Base-by-base conservation (phyloP, 2,888 invertebrate species). In the Diloba caeruleocephala region DNA sequence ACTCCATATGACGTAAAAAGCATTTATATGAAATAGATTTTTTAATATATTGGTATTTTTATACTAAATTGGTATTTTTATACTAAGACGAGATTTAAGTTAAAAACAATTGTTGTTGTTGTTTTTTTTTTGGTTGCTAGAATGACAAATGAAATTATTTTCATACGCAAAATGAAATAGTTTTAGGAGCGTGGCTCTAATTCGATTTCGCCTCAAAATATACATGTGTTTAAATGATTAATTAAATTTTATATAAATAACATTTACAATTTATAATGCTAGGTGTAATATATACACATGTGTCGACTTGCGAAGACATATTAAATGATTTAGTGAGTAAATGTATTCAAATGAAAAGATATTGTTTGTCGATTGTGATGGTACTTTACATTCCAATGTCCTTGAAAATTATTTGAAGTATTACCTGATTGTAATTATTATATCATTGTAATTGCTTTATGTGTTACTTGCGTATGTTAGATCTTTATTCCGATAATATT, bases 21-120 rank as follows among this genome's bases (percentile, higher is more conserved):
- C 17, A n/a, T 50, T 49, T 41, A 19, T 50, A 49, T 37, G 25
- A 42, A 49, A 43, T 39, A 56, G 41, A 54, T 58, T 60, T 59
- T 74, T 54, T 65, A 69, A 60, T 70, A 70, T 58, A 65, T 58
- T 57, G 51, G 62, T 65, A 62, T 71, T 71, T 69, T 71, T 71
- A 71, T 60, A 71, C n/a, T n/a, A n/a, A n/a, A n/a, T n/a, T n/a
- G n/a, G n/a, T n/a, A n/a, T n/a, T n/a, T n/a, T 71, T 71, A 71
- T 60, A 71, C 50, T 50, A 56, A 60, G 43, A 17, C 42, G 38
- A 51, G 26, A 26, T 50, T 54, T 49, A 58, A 55, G 42, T 62
- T 61, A 8, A 32, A 49, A 23, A 32, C 23, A 53, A 9, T 7
- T 36, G 9, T 61, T 45, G 54, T 63, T 52, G 44, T 57, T 64